A percentile compares a stretch with the other conserved stretches of the same genome.
Conservation (phyloP, 2,797 vertebrate species). For the Moxostoma hubbsi region DNA sequence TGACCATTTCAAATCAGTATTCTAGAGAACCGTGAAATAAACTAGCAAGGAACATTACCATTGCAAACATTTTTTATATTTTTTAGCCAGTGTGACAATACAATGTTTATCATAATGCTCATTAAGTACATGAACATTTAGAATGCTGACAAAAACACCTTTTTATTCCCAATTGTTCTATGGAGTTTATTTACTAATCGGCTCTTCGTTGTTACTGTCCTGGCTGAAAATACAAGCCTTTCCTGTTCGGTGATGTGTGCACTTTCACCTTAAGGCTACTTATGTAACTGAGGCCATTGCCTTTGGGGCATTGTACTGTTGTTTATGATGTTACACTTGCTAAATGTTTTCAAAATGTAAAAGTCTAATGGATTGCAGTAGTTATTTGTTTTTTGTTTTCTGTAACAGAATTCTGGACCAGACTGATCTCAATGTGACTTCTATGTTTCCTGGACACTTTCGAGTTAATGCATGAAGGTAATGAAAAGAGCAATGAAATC, state of each 20-base stretch:
- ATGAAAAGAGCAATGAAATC: background rate
- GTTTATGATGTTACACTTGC: background rate
- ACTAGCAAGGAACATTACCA: too few species aligned
- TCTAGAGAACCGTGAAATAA: too few species aligned
- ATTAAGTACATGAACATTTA: background rate
- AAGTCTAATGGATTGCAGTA: background rate
- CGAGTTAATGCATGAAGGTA: too few species aligned
- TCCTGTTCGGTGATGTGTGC: slow-evolving; percentile 18
- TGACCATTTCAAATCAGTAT: too few species aligned
- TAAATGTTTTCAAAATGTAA: too few species aligned
- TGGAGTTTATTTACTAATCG: slow-evolving; percentile 5
- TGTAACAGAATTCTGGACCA: too few species aligned
- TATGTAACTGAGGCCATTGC: background rate
- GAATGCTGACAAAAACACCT: background rate
- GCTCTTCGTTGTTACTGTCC: slow-evolving; percentile 25
- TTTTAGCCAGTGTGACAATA: too few species aligned
- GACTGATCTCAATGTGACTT: too few species aligned
- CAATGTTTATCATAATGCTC: background rate
- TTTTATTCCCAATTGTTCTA: background rate
- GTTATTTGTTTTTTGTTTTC: background rate
- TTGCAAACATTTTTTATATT: too few species aligned
- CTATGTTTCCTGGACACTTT: too few species aligned
- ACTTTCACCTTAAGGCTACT: slow-evolving; percentile 26
- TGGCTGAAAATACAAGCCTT: slow-evolving; percentile 22
- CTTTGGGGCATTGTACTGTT: background rate